These are phyloP conservation scores for Philantomba maxwellii DNA, from an alignment of 2,113 vertebrate genomes.

Conservation along the genomic window DNA sequence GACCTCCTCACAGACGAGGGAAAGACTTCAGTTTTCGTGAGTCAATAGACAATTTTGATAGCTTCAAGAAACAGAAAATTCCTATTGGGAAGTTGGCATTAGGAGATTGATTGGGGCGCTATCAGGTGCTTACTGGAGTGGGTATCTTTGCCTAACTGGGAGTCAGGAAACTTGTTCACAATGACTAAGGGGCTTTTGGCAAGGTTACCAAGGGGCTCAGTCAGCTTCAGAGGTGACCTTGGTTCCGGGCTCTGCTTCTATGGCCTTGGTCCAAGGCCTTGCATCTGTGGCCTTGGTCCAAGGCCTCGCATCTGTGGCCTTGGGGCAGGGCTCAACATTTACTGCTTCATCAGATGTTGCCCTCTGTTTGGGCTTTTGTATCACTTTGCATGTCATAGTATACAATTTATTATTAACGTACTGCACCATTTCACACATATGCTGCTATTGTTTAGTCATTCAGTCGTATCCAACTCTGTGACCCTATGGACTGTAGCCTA, in stretches of 20 bases:
- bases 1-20: not conserved
- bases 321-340: not conserved
- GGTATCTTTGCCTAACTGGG: not conserved
- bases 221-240: not conserved
- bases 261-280: not conserved
- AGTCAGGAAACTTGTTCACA: not conserved
- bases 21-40: not conserved
- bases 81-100: not conserved
- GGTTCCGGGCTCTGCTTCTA: not conserved
- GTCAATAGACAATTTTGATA: not conserved
- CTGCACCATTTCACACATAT: not conserved
- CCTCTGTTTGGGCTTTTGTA: not conserved
- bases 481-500: not conserved
- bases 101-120: not conserved
- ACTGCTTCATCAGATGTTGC: not conserved
- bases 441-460: not conserved
- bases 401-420: not conserved
- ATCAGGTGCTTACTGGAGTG: not conserved
- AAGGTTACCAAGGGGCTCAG: not conserved
- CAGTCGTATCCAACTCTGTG: not conserved
- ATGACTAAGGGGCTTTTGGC: not conserved
- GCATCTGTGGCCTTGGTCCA: too few relatives aligned
- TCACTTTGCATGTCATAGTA: not conserved
- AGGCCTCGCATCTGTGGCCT: not conserved
- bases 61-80: not conserved